phyloP scores from a whole-genome alignment of 2,113 vertebrate species.

The Proteles cristata region DNA sequence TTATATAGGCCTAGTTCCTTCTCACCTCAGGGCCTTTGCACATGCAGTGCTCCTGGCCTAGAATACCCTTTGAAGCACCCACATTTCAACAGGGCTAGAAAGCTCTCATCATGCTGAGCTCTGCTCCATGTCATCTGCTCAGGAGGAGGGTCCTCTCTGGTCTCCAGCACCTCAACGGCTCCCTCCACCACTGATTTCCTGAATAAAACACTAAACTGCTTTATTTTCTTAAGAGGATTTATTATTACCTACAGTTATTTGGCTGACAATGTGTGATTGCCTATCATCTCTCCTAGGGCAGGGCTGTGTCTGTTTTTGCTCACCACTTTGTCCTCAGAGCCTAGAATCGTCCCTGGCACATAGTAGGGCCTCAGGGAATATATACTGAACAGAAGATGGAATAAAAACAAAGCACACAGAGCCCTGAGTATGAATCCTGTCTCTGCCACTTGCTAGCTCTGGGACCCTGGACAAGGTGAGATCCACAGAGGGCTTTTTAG shows the following conservation, averaged over 20 bases:
- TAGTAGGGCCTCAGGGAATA: background rate
- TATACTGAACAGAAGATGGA: background rate
- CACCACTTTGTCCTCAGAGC: background rate
- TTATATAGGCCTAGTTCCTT: background rate
- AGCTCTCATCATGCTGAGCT: background rate
- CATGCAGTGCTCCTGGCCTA: too few species aligned
- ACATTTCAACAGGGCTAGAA: background rate
- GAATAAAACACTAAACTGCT: background rate
- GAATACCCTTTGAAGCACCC: background rate
- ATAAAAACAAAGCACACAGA: background rate
- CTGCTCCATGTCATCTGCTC: background rate
- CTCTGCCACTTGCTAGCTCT: background rate
- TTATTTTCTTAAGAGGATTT: background rate
- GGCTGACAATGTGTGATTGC: background rate
- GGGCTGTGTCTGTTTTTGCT: background rate
- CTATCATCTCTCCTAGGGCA: background rate
- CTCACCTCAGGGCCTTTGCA: slow-evolving; percentile 3
- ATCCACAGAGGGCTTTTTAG: background rate
- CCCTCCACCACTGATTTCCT: background rate
- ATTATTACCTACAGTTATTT: background rate
- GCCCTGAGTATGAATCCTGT: background rate
- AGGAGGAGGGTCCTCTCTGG: background rate
- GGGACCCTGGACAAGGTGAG: background rate
- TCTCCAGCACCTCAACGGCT: background rate
- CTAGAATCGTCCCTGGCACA: background rate